Evolutionary conservation across 1,140 invertebrate genomes (phyloP), one percentile per base, ranked within the genome.

Genomic region (Drosophila sproati): DNA sequence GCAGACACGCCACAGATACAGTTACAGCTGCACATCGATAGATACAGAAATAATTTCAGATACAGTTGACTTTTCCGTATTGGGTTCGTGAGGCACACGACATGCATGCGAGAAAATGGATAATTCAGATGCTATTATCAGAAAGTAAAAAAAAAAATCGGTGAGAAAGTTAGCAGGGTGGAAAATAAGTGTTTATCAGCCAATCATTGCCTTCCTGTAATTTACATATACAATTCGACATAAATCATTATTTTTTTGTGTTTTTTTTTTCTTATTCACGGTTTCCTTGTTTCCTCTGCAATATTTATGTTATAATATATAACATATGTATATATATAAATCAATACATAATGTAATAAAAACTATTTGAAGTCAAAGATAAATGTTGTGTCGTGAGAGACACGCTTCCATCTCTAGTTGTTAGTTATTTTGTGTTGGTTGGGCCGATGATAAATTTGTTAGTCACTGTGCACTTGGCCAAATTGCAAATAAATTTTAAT

Each of bases 401-500:
- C 43, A 60, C 12, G 57, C 7, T n/a, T 12, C 12, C 12, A 34
- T 60, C 45, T 35, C 57, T 60, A 12, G n/a, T 77, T 80, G 55
- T 39, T 62, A 31, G 45, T 45, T 55, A 54, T 73, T 50, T 56
- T 59, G 74, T 55, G 39, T 51, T 7, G 28, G 12, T 29, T 29
- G 29, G 12, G 12, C 6, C 50, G 32, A 57, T 72, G 82, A 75
- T 78, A 73, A 74, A 85, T 86, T 81, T 71, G 60, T 41, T 61
- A 48, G 41, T 29, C 28, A 48, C 41, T 41, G 45, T 73, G 77
- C 64, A 55, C 45, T 71, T 67, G 57, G 41, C 45, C 70, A 67
- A 64, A 68, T 62, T 31, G 37, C 64, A 73, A 81, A 86, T 77
- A 88, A 74, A 82, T 88, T 88, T 77, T 73, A 79, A 80, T 88